Percentiles rank a stretch among this genome's conserved stretches.
These are phyloP conservation scores for Rhamnusium bicolor DNA, from an alignment of 2,888 invertebrate species.

Conservation along the genomic window DNA sequence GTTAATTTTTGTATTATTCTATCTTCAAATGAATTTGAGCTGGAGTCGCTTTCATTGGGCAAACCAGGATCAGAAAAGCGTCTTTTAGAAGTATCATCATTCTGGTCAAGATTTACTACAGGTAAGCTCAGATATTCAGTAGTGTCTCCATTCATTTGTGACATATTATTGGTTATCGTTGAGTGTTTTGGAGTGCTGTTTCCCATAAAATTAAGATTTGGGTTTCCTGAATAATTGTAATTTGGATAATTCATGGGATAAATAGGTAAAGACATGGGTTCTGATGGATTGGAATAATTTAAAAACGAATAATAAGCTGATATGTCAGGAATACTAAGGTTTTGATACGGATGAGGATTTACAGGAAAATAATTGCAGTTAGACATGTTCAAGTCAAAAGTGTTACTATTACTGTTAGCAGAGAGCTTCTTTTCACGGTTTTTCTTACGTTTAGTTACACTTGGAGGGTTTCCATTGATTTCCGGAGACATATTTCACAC, in stretches of 20 bases:
- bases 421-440: slow-evolving; percentile 63
- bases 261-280: slow-evolving; percentile 79
- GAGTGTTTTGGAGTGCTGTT: slow-evolving; percentile 55
- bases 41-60: slow-evolving; percentile 69
- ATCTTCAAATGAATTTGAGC: slow-evolving; percentile 75
- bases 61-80: slow-evolving; percentile 82
- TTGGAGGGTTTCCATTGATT: slow-evolving; percentile 68
- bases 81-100: slow-evolving; percentile 72
- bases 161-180: slow-evolving; percentile 46
- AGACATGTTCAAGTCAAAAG: slow-evolving; percentile 60
- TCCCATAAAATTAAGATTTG: slow-evolving; percentile 53
- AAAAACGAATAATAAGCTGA: slow-evolving; percentile 62
- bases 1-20: slow-evolving; percentile 78
- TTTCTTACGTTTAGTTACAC: slow-evolving; percentile 68
- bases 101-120: slow-evolving; percentile 77
- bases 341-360: slow-evolving; percentile 53
- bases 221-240: slow-evolving; percentile 50
- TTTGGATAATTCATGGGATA: slow-evolving; percentile 74
- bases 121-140: slow-evolving; percentile 80
- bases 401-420: slow-evolving; percentile 42
- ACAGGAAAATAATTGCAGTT: slow-evolving; percentile 61
- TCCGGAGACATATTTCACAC: slow-evolving; percentile 64
- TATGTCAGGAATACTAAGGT: slow-evolving; percentile 60
- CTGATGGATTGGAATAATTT: slow-evolving; percentile 69
- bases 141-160: slow-evolving; percentile 54